These are phyloP conservation scores for Rostratula benghalensis DNA, from an alignment of 2,113 vertebrate species.

Conservation along the genomic window DNA sequence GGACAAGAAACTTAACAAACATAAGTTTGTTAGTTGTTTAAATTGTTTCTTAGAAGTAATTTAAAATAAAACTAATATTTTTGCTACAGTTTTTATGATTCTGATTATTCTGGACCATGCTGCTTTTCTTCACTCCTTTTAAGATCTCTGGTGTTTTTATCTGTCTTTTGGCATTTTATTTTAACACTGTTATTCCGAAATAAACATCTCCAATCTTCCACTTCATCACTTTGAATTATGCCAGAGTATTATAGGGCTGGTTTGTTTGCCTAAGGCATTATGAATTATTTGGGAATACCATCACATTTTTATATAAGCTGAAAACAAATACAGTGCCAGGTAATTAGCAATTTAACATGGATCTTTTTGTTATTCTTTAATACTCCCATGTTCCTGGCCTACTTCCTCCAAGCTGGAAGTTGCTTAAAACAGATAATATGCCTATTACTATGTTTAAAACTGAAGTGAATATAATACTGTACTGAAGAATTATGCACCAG, in stretches of 20 bases:
- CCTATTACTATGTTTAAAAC: slow-evolving; percentile 41
- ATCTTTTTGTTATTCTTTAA: slow-evolving; percentile 45
- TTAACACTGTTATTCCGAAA: slow-evolving; percentile 12
- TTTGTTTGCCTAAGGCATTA: slow-evolving; percentile 11
- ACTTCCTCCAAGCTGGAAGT: slow-evolving; percentile 38
- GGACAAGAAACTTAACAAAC: background rate
- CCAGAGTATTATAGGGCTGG: background rate
- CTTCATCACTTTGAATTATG: slow-evolving; percentile 70
- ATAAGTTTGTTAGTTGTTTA: background rate
- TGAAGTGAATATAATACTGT: slow-evolving; percentile 10
- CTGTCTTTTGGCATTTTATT: slow-evolving; percentile 45
- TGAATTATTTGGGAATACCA: slow-evolving; percentile 59
- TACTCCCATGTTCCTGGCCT: background rate
- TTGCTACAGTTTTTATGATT: background rate
- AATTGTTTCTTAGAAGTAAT: background rate
- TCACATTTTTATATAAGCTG: slow-evolving; percentile 22
- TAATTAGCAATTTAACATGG: slow-evolving; percentile 54
- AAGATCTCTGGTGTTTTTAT: background rate
- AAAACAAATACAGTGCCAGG: slow-evolving; percentile 11
- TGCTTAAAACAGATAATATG: background rate
- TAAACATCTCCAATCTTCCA: slow-evolving; percentile 52
- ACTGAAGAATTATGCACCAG: background rate
- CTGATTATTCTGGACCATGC: background rate
- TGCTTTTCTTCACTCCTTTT: background rate
- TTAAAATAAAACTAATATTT: background rate